Base-by-base conservation (phyloP, 2,888 invertebrate species). In the Acleris holmiana region DNA sequence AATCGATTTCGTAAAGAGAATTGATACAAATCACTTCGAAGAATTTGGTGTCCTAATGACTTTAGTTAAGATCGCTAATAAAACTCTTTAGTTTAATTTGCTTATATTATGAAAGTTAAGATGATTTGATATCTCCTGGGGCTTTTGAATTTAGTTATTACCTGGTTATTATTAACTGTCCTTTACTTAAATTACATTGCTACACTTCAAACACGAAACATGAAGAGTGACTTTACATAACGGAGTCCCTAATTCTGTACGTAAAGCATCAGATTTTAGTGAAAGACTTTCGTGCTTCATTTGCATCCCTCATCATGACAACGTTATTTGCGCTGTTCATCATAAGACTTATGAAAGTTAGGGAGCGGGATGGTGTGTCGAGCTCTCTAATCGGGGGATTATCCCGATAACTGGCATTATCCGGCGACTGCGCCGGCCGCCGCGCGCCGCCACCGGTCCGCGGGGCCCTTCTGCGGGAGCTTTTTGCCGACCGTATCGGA, bases 11-110 rank as follows among this genome's bases (percentile, higher is more conserved):
- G 71, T 71, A 71, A 73, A 75, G 72, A 71, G 71, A 73, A 76
- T 72, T 76, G 71, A 75, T 76, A 79, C 77, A 77, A 77, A 76
- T 75, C 59, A 55, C 75, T 75, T 79, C 76, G 80, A 83, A 85
- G 82, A 76, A 75, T 83, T 77, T 83, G 85, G 82, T 82, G 83
- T 84, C 86, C 78, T 81, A 86, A 86, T 80, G 85, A 85, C 83
- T 88, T 83, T 53, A 58, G 74, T 71, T 77, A 69, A 82, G 83
- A 85, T 84, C 75, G 78, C 76, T 77, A 86, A 88, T 88, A 87
- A 84, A 83, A 82, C 82, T 82, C 82, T 79, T 79, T 78, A 66
- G 79, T 78, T 78, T 73, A 77, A 76, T 74, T 77, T 76, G 75
- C 82, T 86, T 85, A 86, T n/a, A n/a, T 8, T 25, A 7, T 8